Evolutionary conservation across 2,113 vertebrate species (phyloP).

Genomic region (Australoheros scitulus): DNA sequence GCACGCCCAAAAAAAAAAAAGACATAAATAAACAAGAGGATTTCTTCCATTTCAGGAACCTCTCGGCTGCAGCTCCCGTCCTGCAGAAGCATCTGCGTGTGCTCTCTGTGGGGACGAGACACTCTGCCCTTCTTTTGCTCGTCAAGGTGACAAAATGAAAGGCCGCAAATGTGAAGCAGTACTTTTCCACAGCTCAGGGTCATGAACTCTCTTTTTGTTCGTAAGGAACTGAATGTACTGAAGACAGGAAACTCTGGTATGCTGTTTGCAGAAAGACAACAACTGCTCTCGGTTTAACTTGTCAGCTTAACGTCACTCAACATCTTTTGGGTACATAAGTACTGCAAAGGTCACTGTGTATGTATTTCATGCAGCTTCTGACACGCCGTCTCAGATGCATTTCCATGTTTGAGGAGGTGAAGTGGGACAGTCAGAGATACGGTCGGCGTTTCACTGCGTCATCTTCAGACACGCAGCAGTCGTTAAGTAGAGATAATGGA

Average conservation of each 20-base stretch:
- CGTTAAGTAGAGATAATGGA: background rate
- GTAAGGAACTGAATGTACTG: background rate
- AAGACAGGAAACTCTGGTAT: constrained; percentile 11
- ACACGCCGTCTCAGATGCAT: background rate
- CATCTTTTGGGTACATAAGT: background rate
- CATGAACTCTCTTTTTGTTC: background rate
- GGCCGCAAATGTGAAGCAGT: too few relatives aligned
- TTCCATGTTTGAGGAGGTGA: background rate
- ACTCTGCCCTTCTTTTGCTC: background rate
- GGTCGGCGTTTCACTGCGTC: background rate
- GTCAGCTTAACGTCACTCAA: background rate
- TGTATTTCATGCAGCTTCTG: background rate
- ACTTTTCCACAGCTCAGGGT: background rate
- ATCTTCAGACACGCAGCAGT: background rate
- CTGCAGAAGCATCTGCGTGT: background rate
- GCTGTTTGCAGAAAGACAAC: background rate
- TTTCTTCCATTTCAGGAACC: background rate
- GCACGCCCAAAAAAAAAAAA: background rate
- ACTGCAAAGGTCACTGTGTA: background rate
- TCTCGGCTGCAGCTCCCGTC: background rate
- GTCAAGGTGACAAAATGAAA: background rate
- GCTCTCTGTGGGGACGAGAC: background rate
- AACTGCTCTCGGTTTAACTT: background rate
- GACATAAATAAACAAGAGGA: background rate
- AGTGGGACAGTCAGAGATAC: accelerated